A percentile compares a stretch with the other conserved stretches of the same genome.
Conservation (phyloP, 1,140 invertebrate species). For the Drosophila saltans region DNA sequence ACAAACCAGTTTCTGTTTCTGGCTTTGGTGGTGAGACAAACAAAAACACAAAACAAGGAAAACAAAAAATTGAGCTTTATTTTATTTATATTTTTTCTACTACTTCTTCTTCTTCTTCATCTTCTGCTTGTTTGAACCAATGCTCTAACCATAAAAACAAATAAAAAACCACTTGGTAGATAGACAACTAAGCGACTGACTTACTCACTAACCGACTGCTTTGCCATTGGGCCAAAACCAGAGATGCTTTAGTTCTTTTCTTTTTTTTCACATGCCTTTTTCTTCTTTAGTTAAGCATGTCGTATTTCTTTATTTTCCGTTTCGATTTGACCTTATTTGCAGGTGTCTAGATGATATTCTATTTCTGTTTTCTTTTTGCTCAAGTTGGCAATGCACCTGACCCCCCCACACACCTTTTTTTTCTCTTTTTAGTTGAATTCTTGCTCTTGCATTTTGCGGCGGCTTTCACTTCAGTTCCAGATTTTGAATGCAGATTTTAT, state of each 20-base stretch:
- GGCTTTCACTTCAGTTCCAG: slow-evolving; percentile 49
- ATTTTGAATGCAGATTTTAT: slow-evolving; percentile 31
- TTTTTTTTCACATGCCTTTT: slow-evolving; percentile 29
- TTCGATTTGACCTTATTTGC: slow-evolving; percentile 68
- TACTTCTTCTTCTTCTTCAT: not conserved
- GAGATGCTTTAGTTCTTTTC: slow-evolving; percentile 24
- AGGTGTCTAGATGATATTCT: slow-evolving; percentile 42
- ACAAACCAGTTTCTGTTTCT: slow-evolving; percentile 42
- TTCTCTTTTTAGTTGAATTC: not conserved
- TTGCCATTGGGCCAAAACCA: slow-evolving; percentile 51
- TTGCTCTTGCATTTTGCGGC: slow-evolving; percentile 30
- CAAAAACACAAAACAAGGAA: slow-evolving; percentile 48
- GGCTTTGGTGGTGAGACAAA: slow-evolving; percentile 51
- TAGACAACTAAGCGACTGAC: slow-evolving; percentile 30
- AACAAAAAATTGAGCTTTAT: slow-evolving; percentile 45
- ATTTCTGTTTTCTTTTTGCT: slow-evolving; percentile 26
- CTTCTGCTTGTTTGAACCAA: not conserved
- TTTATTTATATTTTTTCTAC: slow-evolving; percentile 21
- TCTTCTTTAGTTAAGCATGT: slow-evolving; percentile 21
- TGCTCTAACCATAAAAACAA: slow-evolving; percentile 66
- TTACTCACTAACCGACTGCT: slow-evolving; percentile 35
- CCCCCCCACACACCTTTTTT: slow-evolving; percentile 13
- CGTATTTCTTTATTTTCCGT: slow-evolving; percentile 30
- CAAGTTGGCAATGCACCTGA: slow-evolving; percentile 27
- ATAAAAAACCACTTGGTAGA: slow-evolving; percentile 46